Evolutionary conservation across 2,888 invertebrate species (phyloP).

Genomic region (Lordiphosa andalusiaca): DNA sequence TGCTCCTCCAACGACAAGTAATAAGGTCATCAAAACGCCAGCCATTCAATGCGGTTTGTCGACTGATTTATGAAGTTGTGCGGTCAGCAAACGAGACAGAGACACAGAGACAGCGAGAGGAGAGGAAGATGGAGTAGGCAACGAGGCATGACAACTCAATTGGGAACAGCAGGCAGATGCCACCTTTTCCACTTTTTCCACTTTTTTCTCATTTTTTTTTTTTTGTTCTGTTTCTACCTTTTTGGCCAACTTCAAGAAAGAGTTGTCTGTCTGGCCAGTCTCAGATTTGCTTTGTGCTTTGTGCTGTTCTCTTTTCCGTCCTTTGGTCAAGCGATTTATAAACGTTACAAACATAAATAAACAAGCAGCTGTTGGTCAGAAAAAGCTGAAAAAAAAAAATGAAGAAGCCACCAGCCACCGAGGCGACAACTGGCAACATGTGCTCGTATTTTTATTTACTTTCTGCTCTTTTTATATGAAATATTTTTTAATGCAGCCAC

Average conservation of each 20-base stretch:
- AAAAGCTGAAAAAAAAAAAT: slow-evolving; percentile 19
- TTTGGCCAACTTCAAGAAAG: slow-evolving; percentile 18
- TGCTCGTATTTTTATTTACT: slow-evolving; percentile 66
- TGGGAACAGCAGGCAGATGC: slow-evolving; percentile 66
- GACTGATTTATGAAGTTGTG: slow-evolving; percentile 61
- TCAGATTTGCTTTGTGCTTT: slow-evolving; percentile 28
- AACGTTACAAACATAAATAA: slow-evolving; percentile 76
- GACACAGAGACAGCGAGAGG: neutral
- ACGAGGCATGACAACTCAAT: slow-evolving; percentile 58
- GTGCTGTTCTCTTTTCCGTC: slow-evolving; percentile 6
- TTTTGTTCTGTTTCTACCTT: slow-evolving; percentile 36
- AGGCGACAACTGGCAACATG: slow-evolving; percentile 58
- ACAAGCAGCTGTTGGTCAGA: slow-evolving; percentile 57
- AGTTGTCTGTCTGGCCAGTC: slow-evolving; percentile 35
- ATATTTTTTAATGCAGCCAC: slow-evolving; percentile 75
- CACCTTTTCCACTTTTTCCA: slow-evolving; percentile 33
- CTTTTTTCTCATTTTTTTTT: too few species aligned
- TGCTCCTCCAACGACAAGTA: slow-evolving; percentile 38
- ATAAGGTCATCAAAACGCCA: slow-evolving; percentile 66
- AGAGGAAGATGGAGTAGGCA: slow-evolving; percentile 11
- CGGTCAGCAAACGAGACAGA: slow-evolving; percentile 26
- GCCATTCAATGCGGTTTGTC: slow-evolving; percentile 54
- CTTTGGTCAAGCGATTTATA: slow-evolving; percentile 69
- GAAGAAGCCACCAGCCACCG: slow-evolving; percentile 20
- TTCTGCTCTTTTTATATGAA: slow-evolving; percentile 61